phyloP scores from a whole-genome alignment of 1,140 invertebrate genomes.

The Drosophila miranda region DNA sequence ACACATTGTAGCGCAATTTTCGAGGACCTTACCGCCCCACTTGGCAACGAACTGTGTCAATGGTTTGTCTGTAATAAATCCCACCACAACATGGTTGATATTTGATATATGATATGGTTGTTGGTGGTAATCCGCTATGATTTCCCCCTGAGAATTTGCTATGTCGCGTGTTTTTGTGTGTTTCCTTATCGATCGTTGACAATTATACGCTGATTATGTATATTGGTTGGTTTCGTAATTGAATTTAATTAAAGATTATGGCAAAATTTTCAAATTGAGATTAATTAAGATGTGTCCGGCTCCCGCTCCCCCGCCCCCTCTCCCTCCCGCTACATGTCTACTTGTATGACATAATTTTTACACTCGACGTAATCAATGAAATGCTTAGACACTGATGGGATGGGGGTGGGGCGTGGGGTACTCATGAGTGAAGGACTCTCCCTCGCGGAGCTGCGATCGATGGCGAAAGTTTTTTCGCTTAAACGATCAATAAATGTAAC shows the following conservation, averaged over 20 bases:
- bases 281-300: constrained; percentile 50
- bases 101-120: constrained; percentile 9
- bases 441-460: background rate
- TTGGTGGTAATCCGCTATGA: constrained; percentile 46
- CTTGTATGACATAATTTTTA: constrained; percentile 37
- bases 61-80: constrained; percentile 25
- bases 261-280: constrained; percentile 41
- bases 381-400: constrained; percentile 34
- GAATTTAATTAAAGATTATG: constrained; percentile 66
- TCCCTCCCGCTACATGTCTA: background rate
- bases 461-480: constrained; percentile 18
- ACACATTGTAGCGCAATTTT: background rate
- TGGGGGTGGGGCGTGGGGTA: background rate
- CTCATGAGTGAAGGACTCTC: constrained; percentile 30
- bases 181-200: constrained; percentile 35
- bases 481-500: constrained; percentile 54
- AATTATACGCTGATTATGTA: constrained; percentile 56
- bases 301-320: background rate
- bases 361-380: constrained; percentile 27
- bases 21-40: constrained; percentile 5
- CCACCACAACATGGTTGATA: constrained; percentile 4
- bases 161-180: constrained; percentile 8
- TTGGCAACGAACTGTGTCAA: constrained; percentile 32
- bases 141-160: constrained; percentile 20
- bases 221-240: constrained; percentile 45